phyloP scores from a whole-genome alignment of 2,888 invertebrate species.

The Tipula unca region DNA sequence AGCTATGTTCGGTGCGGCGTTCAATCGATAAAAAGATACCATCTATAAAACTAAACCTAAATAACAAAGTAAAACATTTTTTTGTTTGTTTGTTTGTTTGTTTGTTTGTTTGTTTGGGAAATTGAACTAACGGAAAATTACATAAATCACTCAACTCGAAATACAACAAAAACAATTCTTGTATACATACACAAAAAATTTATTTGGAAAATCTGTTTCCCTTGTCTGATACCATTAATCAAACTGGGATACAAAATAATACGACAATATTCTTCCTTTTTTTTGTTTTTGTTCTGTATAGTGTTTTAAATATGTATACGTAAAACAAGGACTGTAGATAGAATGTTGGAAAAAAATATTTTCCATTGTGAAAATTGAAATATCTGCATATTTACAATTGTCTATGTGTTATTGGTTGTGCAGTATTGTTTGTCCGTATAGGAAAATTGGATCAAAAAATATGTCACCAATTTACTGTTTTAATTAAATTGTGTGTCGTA shows the following conservation, averaged over 20 bases:
- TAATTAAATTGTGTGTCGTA: not conserved
- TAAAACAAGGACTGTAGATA: not conserved
- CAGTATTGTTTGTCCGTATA: not conserved
- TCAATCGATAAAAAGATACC: not conserved
- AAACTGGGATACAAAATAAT: not conserved
- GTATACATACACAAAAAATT: not conserved
- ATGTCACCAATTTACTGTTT: not conserved
- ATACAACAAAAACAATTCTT: not conserved
- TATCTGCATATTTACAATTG: not conserved
- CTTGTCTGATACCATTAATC: not conserved
- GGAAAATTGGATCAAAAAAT: not conserved
- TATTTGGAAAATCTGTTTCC: constrained; percentile 14
- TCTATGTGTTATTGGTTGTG: not conserved
- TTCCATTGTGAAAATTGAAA: not conserved
- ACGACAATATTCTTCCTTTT: not conserved
- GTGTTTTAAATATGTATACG: not conserved
- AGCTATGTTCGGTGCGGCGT: not conserved
- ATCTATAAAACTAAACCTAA: not conserved
- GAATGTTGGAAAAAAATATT: not conserved
- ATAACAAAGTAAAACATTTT: not conserved
- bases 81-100: not conserved
- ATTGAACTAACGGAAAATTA: not conserved
- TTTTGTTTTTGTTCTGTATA: not conserved
- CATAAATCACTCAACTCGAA: not conserved
- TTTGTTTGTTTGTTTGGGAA: not conserved